Conservation (phyloP, 2,113 vertebrate genomes). For the Cephalopholis sonnerati region DNA sequence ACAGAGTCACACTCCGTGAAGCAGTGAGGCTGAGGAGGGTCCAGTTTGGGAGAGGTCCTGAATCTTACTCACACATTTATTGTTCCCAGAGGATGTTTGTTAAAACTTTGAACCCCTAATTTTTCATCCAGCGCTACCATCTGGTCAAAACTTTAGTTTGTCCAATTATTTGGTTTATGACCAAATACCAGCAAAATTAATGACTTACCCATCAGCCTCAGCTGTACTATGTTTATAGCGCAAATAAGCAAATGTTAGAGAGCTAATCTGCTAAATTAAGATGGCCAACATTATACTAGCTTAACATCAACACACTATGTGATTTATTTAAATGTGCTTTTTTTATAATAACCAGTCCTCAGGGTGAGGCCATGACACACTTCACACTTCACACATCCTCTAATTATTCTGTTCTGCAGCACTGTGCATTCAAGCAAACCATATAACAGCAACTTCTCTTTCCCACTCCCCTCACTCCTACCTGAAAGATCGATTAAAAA, state of each 20-base stretch:
- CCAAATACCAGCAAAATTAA: too few relatives aligned
- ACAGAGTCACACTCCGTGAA: too few relatives aligned
- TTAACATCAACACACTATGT: neutral
- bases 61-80: neutral
- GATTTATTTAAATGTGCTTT: neutral
- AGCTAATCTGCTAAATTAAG: neutral
- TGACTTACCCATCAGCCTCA: neutral
- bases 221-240: neutral
- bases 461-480: neutral
- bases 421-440: conserved; percentile 5
- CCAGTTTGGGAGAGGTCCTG: too few relatives aligned
- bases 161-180: neutral
- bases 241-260: neutral
- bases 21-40: too few relatives aligned
- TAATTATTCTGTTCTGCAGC: conserved; percentile 12
- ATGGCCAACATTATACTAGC: neutral
- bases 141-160: neutral
- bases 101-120: neutral
- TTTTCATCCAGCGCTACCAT: neutral
- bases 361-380: neutral
- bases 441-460: neutral
- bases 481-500: conserved; percentile 27
- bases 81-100: neutral
- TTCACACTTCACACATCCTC: neutral
- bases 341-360: neutral